Evolutionary conservation across 2,113 vertebrate genomes (phyloP).

Genomic region (Daboia siamensis): DNA sequence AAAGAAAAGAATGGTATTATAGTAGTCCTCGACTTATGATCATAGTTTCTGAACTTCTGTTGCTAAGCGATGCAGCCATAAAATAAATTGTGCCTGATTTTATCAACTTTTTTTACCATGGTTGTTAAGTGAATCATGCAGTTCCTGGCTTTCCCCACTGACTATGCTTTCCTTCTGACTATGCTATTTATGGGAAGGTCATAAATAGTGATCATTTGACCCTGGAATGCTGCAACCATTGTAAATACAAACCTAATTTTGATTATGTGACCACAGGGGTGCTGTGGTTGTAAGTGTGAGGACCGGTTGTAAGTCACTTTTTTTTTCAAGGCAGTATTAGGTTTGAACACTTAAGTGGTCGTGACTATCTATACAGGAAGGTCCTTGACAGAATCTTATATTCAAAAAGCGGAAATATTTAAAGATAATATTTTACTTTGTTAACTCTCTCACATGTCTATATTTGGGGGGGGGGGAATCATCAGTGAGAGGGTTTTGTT

Average conservation of each 20-base stretch:
- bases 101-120: neutral
- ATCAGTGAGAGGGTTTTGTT: neutral
- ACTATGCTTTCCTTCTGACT: neutral
- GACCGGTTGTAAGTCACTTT: neutral
- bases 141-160: neutral
- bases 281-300: neutral
- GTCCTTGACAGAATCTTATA: neutral
- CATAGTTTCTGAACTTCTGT: neutral
- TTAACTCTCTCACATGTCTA: neutral
- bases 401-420: neutral
- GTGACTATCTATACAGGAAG: neutral
- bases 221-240: neutral
- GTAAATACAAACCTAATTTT: neutral
- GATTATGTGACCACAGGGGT: neutral
- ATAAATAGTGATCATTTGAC: neutral
- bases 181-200: neutral
- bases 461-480: neutral
- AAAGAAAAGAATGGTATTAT: neutral
- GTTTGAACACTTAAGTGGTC: neutral
- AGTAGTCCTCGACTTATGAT: neutral
- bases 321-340: neutral
- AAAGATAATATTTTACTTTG: neutral
- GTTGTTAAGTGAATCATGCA: neutral
- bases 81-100: neutral
- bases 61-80: too few relatives aligned